A percentile compares a stretch with the other conserved stretches of the same genome.
Evolutionary conservation across 1,140 invertebrate genomes (phyloP).

Genomic region (Chlorops oryzae): DNA sequence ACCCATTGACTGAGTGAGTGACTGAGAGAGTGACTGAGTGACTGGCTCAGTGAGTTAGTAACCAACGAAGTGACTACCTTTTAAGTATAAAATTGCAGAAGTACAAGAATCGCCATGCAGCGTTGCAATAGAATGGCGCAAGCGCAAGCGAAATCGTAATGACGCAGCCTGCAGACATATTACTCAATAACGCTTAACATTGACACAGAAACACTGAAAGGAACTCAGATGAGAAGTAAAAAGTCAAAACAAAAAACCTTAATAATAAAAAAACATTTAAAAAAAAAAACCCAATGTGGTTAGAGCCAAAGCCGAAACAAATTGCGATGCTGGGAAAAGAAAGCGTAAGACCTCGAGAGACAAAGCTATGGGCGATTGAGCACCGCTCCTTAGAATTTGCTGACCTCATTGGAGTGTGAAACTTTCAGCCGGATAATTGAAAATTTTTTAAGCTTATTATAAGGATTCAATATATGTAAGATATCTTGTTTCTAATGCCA

Average conservation of each 20-base stretch:
- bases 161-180: not conserved
- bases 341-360: not conserved
- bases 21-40: too few relatives aligned
- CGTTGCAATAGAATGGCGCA: not conserved
- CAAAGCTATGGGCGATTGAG: too few relatives aligned
- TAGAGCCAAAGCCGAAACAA: constrained; percentile 16
- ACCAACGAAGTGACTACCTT: constrained; percentile 36
- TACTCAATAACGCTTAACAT: constrained; percentile 28
- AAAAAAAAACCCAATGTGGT: constrained; percentile 10
- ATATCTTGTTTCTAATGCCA: too few relatives aligned
- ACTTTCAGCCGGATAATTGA: too few relatives aligned
- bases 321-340: constrained; percentile 18
- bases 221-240: constrained; percentile 15
- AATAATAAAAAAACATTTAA: constrained; percentile 1
- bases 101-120: constrained; percentile 26
- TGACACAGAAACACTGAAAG: constrained; percentile 38
- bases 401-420: too few relatives aligned
- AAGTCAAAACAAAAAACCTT: not conserved
- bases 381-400: too few relatives aligned
- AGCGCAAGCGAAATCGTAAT: not conserved
- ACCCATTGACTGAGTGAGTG: constrained; percentile 10
- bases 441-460: too few relatives aligned
- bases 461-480: too few relatives aligned
- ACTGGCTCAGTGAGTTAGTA: too few relatives aligned
- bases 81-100: constrained; percentile 47